phyloP scores from a whole-genome alignment of 2,797 vertebrate species.

The Serranus cabrilla region DNA sequence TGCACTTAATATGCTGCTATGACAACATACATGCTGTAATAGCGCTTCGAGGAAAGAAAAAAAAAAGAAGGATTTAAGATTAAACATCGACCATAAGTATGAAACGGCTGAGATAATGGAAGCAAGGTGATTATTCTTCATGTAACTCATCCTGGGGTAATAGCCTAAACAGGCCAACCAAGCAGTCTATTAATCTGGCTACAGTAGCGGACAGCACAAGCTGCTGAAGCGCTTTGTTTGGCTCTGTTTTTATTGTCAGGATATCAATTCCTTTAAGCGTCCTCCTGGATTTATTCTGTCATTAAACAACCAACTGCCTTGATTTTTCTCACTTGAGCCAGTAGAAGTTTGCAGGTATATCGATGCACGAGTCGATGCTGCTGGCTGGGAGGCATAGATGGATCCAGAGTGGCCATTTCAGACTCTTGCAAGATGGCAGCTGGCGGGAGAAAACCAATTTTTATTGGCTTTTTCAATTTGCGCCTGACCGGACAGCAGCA shows the following conservation, averaged over 20 bases:
- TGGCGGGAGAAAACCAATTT: conserved; percentile 62
- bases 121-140: conserved; percentile 52
- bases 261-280: conserved; percentile 73
- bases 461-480: conserved; percentile 75
- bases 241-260: conserved; percentile 69
- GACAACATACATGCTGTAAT: conserved; percentile 20
- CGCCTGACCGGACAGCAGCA: conserved; percentile 53
- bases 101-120: conserved; percentile 42
- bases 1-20: conserved; percentile 28
- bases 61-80: conserved; percentile 20
- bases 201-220: conserved; percentile 27
- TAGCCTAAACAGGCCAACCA: conserved; percentile 37
- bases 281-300: conserved; percentile 75
- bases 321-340: conserved; percentile 72
- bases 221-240: conserved; percentile 49
- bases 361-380: conserved; percentile 62
- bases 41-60: neutral
- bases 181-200: conserved; percentile 62
- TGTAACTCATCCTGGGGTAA: conserved; percentile 51
- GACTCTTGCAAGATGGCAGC: conserved; percentile 56
- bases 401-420: conserved; percentile 49
- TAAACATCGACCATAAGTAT: conserved; percentile 25
- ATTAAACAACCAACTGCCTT: conserved; percentile 70
- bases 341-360: conserved; percentile 71
- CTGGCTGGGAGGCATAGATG: conserved; percentile 52